Base-by-base conservation (phyloP, 2,113 vertebrate genomes). In the Oenanthe melanoleuca region DNA sequence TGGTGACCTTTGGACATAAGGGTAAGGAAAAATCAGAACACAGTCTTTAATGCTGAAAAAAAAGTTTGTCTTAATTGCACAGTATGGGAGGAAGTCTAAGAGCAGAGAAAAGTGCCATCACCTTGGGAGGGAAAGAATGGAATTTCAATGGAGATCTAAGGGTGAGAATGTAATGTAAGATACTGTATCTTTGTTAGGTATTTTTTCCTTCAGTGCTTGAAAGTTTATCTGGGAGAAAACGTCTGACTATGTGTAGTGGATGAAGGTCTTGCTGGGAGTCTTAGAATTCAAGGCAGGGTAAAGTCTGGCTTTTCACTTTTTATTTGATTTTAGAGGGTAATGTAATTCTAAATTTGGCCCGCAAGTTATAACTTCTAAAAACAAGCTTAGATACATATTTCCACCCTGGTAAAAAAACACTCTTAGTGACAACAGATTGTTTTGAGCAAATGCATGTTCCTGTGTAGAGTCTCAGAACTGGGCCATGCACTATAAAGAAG, bases 1-100 rank as follows among this genome's bases (percentile, higher is more conserved):
- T 61, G 57, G 59, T 94, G 89, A 97, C 83, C 88, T 96, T 96
- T 96, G 92, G 83, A 93, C 91, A 47, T 71, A 70, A 72, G 86
- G 24, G 42, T 42, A 73, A 72, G 60, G 38, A 94, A 88, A 95
- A 78, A 55, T 65, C 55, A 91, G 86, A 78, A 71, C 34, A 53
- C 3, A 38, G 29, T 53, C 61, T 91, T 71, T 40, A 61, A 65
- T 21, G 4, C 25, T 20, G 22, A 6, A 6, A 8, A 23, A 24
- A 28, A 38, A 40, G 34, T 75, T 85, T 33, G 7, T 61, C 75
- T 90, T 69, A 91, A 72, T 95, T 95, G 59, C 0, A 0, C 50
- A 95, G 74, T 78, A 61, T 4, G 3, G 70, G 65, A 56, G 91
- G 88, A 86, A 96, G 92, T 84, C 88, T 81, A 70, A 93, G 60